phyloP scores from a whole-genome alignment of 2,797 vertebrate genomes.

The Pogonophryne albipinna region DNA sequence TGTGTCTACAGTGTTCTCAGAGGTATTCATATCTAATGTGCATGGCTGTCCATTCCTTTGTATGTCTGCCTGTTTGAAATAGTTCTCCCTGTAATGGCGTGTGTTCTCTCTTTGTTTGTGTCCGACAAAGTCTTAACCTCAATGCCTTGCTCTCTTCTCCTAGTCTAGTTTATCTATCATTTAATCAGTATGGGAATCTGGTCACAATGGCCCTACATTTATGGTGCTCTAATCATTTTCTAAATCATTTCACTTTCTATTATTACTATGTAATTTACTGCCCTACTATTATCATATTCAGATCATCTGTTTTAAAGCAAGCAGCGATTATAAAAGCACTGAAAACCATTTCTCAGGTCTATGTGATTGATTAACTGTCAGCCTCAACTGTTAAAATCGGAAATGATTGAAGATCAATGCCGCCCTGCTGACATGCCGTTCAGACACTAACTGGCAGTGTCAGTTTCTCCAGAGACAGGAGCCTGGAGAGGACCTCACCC shows the following conservation, averaged over 20 bases:
- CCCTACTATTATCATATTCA: not conserved
- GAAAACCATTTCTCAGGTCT: slow-evolving; percentile 28
- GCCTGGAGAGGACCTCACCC: not conserved
- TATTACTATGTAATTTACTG: slow-evolving; percentile 9
- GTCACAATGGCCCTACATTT: not conserved
- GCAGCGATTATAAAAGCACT: not conserved
- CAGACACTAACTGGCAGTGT: slow-evolving; percentile 22
- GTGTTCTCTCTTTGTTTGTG: slow-evolving; percentile 24
- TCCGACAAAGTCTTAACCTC: slow-evolving; percentile 17
- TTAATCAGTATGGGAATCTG: slow-evolving; percentile 8
- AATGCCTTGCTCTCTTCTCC: slow-evolving; percentile 21
- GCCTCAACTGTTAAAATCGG: slow-evolving; percentile 36
- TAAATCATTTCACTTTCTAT: not conserved
- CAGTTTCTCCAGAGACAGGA: slow-evolving; percentile 19
- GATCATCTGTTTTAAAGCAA: slow-evolving; percentile 20
- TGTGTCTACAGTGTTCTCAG: slow-evolving; percentile 47
- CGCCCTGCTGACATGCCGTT: slow-evolving; percentile 21
- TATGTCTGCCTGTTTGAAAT: slow-evolving; percentile 46
- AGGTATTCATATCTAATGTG: slow-evolving; percentile 46
- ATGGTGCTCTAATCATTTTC: not conserved
- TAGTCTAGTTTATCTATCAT: slow-evolving; percentile 17
- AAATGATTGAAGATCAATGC: slow-evolving; percentile 50
- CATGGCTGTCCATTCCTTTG: slow-evolving; percentile 40
- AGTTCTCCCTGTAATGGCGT: slow-evolving; percentile 22
- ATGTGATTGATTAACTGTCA: slow-evolving; percentile 34